Evolutionary conservation across 1,140 invertebrate species (phyloP), one percentile per base, ranked within the genome.

Genomic region (Andricus grossulariae): DNA sequence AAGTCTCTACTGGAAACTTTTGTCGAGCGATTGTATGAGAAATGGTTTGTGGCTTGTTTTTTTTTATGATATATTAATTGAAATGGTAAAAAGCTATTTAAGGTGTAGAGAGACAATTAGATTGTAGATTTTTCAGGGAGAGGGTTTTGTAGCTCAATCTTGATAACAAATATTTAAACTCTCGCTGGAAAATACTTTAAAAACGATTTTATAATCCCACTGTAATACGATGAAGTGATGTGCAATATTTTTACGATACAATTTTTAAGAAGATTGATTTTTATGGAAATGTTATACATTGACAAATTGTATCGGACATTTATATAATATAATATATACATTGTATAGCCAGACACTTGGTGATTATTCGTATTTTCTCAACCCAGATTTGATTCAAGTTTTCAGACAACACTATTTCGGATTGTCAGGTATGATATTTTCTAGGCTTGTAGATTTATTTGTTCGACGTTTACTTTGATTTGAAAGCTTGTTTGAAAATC

Each of bases 231-330:
- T 77, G 75, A 80, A 82, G 79, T 74, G 45, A 86, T 84, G 86
- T 89, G 86, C 87, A 88, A 88, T 88, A 79, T 86, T 89, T 89
- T 89, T 86, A 85, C 78, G 74, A 82, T 73, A 83, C 76, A 79
- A 79, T 86, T 89, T 89, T 89, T 86, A 85, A 78, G 74, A 82
- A 74, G 73, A 80, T 72, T 77, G 78, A 81, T 86, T 87, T 83
- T 82, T 80, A 80, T 79, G 39, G 50, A 87, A 73, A 79, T 76
- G 80, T 80, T 85, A 85, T 88, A 86, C 85, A 82, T 84, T 86
- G 83, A 84, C 70, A 83, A 82, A 84, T 85, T 89, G 86, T 89
- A 88, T 80, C 50, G 80, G 80, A 79, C 76, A 80, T 81, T 75
- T 84, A 84, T 85, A 84, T 80, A 81, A 82, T 83, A 84, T 75